Evolutionary conservation across 2,113 vertebrate genomes (phyloP).

Genomic region (Leuciscus idus): DNA sequence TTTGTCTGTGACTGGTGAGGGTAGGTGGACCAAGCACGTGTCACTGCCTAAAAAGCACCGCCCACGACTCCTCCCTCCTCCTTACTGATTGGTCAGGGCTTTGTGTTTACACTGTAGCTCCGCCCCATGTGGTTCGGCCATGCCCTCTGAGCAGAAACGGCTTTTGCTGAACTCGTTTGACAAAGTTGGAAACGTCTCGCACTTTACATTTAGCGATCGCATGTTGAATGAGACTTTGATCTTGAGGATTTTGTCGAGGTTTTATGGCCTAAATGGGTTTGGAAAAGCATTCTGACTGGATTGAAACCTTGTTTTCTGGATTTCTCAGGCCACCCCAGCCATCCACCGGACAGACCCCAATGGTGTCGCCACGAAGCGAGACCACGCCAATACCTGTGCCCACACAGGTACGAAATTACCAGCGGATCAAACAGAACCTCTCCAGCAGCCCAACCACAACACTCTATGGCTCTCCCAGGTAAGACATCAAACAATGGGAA

Average conservation of each 20-base stretch:
- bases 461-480: constrained; percentile 90
- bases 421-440: constrained; percentile 96
- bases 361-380: constrained; percentile 86
- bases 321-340: constrained; percentile 82
- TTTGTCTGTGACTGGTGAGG: constrained; percentile 46
- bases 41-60: constrained; percentile 32
- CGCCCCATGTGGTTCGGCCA: constrained; percentile 47
- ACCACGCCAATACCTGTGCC: constrained; percentile 94
- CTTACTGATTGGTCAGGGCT: constrained; percentile 61
- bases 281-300: constrained; percentile 47
- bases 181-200: background rate
- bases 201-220: background rate
- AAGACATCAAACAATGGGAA: constrained; percentile 58
- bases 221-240: background rate
- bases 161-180: constrained; percentile 23
- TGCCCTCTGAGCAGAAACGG: constrained; percentile 48
- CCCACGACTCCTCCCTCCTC: constrained; percentile 51
- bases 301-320: constrained; percentile 51
- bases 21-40: constrained; percentile 46
- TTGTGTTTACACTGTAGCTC: constrained; percentile 70
- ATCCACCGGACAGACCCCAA: constrained; percentile 68
- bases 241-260: background rate
- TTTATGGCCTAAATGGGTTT: constrained; percentile 24
- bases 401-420: constrained; percentile 95
- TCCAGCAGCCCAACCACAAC: constrained; percentile 83